These are phyloP conservation scores for Labia minor DNA, from an alignment of 2,888 invertebrate species.

Conservation along the genomic window DNA sequence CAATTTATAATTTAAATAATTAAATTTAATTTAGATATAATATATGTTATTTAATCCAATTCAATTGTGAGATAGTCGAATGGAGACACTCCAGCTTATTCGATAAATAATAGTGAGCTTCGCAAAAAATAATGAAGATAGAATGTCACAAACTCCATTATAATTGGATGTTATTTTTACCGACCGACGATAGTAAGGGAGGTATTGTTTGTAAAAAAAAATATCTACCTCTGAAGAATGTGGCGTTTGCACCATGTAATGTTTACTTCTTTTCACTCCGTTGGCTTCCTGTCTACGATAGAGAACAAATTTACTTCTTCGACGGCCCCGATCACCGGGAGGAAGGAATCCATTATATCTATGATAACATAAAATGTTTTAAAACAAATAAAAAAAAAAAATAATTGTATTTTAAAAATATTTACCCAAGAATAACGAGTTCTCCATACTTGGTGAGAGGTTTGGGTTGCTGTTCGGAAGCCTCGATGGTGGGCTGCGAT, in stretches of 20 bases:
- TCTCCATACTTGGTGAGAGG: slow-evolving; percentile 78
- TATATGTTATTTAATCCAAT: too few species aligned
- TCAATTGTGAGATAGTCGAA: too few species aligned
- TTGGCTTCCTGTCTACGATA: slow-evolving; percentile 74
- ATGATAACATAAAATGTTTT: too few species aligned
- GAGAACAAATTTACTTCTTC: slow-evolving; percentile 87
- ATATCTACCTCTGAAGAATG: slow-evolving; percentile 71
- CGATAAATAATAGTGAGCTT: too few species aligned
- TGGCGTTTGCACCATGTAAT: slow-evolving; percentile 92
- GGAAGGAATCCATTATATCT: slow-evolving; percentile 92
- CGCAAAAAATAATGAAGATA: too few species aligned
- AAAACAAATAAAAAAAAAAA: slow-evolving; percentile 20
- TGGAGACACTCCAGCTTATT: too few species aligned
- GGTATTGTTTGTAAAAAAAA: too few species aligned
- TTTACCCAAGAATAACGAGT: slow-evolving; percentile 86
- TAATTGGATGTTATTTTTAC: too few species aligned
- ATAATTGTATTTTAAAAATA: slow-evolving; percentile 25
- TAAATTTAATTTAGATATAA: too few species aligned
- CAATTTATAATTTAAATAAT: too few species aligned
- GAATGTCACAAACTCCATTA: too few species aligned
- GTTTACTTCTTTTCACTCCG: slow-evolving; percentile 88
- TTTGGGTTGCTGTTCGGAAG: slow-evolving; percentile 71
- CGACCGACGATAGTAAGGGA: too few species aligned
- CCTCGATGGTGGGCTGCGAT: slow-evolving; percentile 58
- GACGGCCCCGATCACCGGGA: slow-evolving; percentile 84